phyloP scores from a whole-genome alignment of 2,888 invertebrate species.

The Eupeodes latifasciatus region DNA sequence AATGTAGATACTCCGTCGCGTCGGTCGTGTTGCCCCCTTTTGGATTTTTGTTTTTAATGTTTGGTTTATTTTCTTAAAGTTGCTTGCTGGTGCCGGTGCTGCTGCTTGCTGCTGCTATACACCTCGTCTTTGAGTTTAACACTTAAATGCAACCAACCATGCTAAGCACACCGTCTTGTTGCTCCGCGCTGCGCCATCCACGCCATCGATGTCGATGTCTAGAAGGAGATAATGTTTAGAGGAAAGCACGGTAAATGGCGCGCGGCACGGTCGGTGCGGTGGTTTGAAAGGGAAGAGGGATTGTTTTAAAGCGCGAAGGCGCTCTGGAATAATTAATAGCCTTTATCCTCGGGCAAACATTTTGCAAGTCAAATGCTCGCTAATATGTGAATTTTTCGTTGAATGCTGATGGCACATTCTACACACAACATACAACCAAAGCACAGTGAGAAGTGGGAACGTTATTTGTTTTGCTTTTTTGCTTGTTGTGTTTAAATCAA shows the following conservation, averaged over 20 bases:
- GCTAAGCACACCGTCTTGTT: neutral
- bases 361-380: conserved; percentile 66
- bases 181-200: no score
- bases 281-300: no score
- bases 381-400: conserved; percentile 66
- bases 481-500: neutral
- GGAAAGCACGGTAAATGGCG: neutral
- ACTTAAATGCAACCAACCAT: conserved; percentile 22
- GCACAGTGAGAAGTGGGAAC: conserved; percentile 4
- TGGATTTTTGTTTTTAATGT: neutral
- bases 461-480: conserved; percentile 20
- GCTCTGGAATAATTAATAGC: conserved; percentile 72
- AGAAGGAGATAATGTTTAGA: conserved; percentile 11
- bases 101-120: neutral
- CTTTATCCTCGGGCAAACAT: conserved; percentile 63
- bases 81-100: conserved; percentile 19
- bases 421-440: neutral
- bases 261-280: neutral
- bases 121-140: conserved; percentile 28
- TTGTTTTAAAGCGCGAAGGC: conserved; percentile 8
- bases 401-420: conserved; percentile 34
- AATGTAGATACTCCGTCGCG: neutral
- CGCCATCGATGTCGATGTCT: neutral
- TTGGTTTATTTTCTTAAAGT: conserved; percentile 29
- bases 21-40: conserved; percentile 7